Evolutionary conservation across 2,113 vertebrate species (phyloP).

Genomic region (Platysternon megacephalum): DNA sequence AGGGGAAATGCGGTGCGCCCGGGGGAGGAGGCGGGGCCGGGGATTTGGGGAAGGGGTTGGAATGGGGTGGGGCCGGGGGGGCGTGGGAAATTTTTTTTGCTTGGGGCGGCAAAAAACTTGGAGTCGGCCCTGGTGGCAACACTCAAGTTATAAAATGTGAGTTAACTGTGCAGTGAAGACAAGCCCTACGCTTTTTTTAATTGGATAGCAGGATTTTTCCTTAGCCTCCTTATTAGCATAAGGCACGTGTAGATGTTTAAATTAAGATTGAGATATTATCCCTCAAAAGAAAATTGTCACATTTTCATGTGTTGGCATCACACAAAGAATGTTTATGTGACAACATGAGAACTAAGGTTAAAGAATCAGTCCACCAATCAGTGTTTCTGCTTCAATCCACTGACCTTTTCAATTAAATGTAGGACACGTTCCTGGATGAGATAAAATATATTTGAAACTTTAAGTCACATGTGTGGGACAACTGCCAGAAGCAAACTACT

Average conservation of each 20-base stretch:
- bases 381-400: conserved; percentile 8
- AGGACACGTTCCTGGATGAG: background rate
- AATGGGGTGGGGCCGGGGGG: too few relatives aligned
- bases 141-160: background rate
- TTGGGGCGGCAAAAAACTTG: too few relatives aligned
- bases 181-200: background rate
- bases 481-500: conserved; percentile 55
- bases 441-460: conserved; percentile 40
- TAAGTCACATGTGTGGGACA: conserved; percentile 23
- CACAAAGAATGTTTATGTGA: background rate
- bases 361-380: background rate
- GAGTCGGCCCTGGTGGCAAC: too few relatives aligned
- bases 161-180: background rate
- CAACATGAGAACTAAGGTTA: background rate
- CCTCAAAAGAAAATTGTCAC: fast-evolving
- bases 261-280: background rate
- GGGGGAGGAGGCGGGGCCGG: too few relatives aligned
- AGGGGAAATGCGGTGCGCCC: too few relatives aligned
- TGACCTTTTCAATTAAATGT: conserved; percentile 33
- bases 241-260: background rate
- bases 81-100: too few relatives aligned
- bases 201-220: background rate
- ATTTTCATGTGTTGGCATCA: background rate
- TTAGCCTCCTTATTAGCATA: background rate
- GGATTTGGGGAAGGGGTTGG: too few relatives aligned